These are phyloP conservation scores for Glaucopsyche alexis DNA, from an alignment of 2,888 invertebrate species.

Conservation along the genomic window DNA sequence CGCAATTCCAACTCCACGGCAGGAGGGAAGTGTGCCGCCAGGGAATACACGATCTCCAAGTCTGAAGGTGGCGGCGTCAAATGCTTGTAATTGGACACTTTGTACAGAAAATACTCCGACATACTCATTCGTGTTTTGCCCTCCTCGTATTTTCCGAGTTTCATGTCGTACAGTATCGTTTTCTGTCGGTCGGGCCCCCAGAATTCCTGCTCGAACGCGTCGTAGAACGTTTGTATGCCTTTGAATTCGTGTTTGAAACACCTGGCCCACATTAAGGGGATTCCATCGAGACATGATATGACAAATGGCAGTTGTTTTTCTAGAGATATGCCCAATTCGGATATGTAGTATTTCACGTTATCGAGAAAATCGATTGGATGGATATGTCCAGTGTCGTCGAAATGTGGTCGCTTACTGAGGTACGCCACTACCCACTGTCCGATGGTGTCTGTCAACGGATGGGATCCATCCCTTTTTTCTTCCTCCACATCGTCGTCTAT, in stretches of 20 bases:
- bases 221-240: constrained; percentile 60
- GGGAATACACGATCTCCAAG: constrained; percentile 71
- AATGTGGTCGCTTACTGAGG: constrained; percentile 66
- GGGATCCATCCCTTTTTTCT: constrained; percentile 48
- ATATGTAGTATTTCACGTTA: constrained; percentile 65
- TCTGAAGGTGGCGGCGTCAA: constrained; percentile 71
- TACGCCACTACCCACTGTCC: constrained; percentile 69
- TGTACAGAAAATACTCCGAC: constrained; percentile 74
- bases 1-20: constrained; percentile 72
- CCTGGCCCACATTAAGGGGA: constrained; percentile 73
- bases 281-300: constrained; percentile 69
- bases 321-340: constrained; percentile 61
- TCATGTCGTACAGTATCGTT: constrained; percentile 69
- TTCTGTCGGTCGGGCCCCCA: constrained; percentile 73
- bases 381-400: constrained; percentile 66
- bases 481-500: constrained; percentile 60
- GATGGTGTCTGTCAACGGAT: constrained; percentile 62
- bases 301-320: constrained; percentile 69
- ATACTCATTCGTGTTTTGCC: constrained; percentile 60
- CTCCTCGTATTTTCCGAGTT: constrained; percentile 71
- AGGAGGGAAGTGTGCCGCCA: constrained; percentile 72
- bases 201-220: constrained; percentile 70
- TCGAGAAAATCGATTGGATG: constrained; percentile 75
- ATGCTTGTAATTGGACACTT: constrained; percentile 71
- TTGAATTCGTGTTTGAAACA: constrained; percentile 69